Base-by-base conservation (phyloP, 1,140 invertebrate genomes). In the Calliopsis andreniformis region DNA sequence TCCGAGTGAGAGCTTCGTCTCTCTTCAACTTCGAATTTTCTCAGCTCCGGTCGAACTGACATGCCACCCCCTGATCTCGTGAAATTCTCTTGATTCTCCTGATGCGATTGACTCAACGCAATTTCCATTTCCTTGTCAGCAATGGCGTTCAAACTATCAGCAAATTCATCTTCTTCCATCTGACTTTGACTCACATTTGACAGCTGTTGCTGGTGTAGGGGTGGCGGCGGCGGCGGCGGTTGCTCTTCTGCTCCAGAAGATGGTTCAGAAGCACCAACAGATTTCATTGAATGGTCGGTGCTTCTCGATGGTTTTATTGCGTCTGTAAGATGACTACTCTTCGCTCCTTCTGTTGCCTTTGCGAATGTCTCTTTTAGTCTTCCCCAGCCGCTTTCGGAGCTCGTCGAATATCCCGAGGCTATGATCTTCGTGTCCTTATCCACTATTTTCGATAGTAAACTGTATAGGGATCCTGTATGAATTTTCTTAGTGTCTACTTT, bases 401-500 rank as follows among this genome's bases (percentile, higher is more conserved):
- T 55, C 2, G 72, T 77, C 0, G 78, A 71, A 28, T 49, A 70
- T 0, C 49, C 39, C 6, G 25, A 16, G 2, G 43, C 1, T 0
- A 18, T 0, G 2, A 30, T 1, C 1, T 2, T 42, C 0, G 0
- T 0, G 0, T 14, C 2, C 2, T 47, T 16, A 2, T 12, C 18
- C 18, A 55, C 0, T 3, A 14, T 14, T 2, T 20, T 7, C 0
- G 25, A 6, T 0, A 23, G 14, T 14, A 12, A 25, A 20, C 16
- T 7, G 10, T 0, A 30, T 10, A 30, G 20, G 5, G 58, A n/a
- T 14, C 35, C 14, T 4, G 71, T 61, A 35, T 67, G 67, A 6
- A 71, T 14, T 6, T 77, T 72, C 49, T 55, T 77, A 16, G 2
- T 71, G n/a, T 76, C 56, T 2, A 45, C 1, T 7, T 71, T 76